phyloP scores from a whole-genome alignment of 2,113 vertebrate genomes.

The Ophthalmolycus amberensis region DNA sequence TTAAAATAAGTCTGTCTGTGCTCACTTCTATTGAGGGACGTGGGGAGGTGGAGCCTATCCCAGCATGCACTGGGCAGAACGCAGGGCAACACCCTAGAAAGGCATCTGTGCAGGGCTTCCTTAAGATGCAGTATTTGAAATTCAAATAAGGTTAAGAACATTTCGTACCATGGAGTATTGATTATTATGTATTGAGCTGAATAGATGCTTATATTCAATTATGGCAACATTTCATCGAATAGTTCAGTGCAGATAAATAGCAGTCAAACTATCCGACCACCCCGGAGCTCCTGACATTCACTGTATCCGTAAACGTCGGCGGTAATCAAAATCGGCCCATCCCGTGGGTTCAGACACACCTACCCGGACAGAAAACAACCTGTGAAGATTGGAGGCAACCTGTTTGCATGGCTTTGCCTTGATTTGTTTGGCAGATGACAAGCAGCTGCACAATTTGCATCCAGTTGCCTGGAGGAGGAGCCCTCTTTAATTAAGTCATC shows the following conservation, averaged over 20 bases:
- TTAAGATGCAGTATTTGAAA: slow-evolving; percentile 19
- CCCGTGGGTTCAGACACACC: slow-evolving; percentile 2
- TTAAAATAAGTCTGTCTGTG: background rate
- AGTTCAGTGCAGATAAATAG: background rate
- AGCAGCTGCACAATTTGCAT: slow-evolving; percentile 77
- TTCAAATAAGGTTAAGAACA: slow-evolving; percentile 12
- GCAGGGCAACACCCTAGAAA: background rate
- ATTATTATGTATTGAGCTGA: background rate
- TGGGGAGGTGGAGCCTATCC: slow-evolving; percentile 12
- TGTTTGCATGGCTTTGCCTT: slow-evolving; percentile 78
- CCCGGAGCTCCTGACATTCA: background rate
- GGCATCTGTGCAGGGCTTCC: background rate
- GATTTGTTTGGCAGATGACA: slow-evolving; percentile 80
- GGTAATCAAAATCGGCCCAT: background rate
- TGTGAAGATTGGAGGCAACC: slow-evolving; percentile 24
- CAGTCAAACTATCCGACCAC: background rate
- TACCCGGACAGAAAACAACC: background rate
- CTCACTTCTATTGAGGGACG: background rate
- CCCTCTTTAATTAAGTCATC: background rate
- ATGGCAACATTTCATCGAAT: background rate
- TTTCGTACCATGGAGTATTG: background rate
- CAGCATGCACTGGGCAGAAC: slow-evolving; percentile 29
- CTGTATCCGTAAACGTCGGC: background rate
- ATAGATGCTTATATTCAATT: background rate
- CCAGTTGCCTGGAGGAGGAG: slow-evolving; percentile 40